Evolutionary conservation across 2,113 vertebrate species (phyloP), one percentile per base, ranked within the genome.

Genomic region (Coreoperca whiteheadi): DNA sequence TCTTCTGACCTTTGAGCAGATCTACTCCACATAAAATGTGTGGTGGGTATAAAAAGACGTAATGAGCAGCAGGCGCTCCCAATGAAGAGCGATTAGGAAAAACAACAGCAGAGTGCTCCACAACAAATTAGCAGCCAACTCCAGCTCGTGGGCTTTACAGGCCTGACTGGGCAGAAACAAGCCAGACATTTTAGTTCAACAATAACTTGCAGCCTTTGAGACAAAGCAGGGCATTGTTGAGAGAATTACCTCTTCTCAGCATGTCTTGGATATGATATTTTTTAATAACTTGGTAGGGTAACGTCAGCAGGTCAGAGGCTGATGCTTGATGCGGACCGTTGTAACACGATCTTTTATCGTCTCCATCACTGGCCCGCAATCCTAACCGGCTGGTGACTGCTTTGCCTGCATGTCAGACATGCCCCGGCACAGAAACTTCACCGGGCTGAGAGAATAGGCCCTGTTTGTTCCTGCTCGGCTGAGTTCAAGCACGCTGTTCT

Each of bases 341-440:
- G 84, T 74, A 89, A 87, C 48, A 37, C 0, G 20, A 89, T 73
- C 81, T 63, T 51, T 69, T 79, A 79, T 83, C 69, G 0, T 61
- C 64, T 71, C 54, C 79, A 80, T 86, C 56, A 15, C 75, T 28
- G 66, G 66, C 46, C 59, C 8, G 39, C 37, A 32, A 30, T 61
- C 60, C 74, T 12, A 69, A 59, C 68, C 34, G 8, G 23, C 50
- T 34, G 63, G 41, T 6, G n/a, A 37, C 39, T 53, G 79, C 81
- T 90, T 84, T 84, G 87, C 87, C 81, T 82, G 46, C 79, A 30
- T 67, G 82, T 89, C 84, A 87, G 85, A 89, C 92, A 56, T 86
- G 93, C 69, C 85, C 71, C 61, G n/a, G 81, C 91, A 88, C 68
- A 91, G 77, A 75, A 11, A 6, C 32, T 59, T 70, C 15, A 11